Evolutionary conservation across 2,888 invertebrate species (phyloP).

Genomic region (Sisyra nigra): DNA sequence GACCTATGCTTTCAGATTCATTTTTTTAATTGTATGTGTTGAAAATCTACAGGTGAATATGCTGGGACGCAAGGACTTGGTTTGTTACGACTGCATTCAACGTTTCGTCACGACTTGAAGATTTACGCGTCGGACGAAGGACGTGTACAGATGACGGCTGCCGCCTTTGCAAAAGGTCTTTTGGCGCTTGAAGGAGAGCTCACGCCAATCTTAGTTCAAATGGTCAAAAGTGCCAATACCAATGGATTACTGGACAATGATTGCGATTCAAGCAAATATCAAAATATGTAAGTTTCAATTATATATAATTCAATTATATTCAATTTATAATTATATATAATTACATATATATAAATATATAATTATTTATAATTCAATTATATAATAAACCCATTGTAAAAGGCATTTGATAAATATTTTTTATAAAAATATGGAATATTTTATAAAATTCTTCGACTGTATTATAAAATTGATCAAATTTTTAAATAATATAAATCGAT

Average conservation of each 20-base stretch:
- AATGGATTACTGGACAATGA: conserved; percentile 97
- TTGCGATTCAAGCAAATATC: conserved; percentile 90
- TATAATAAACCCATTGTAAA: background rate
- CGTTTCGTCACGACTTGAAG: conserved; percentile 96
- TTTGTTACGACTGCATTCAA: conserved; percentile 86
- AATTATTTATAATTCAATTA: background rate
- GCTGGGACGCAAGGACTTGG: conserved; percentile 92
- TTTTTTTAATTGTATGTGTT: background rate
- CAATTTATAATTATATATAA: too few species aligned
- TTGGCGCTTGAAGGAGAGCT: conserved; percentile 95
- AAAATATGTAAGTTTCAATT: conserved; percentile 62
- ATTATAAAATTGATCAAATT: too few species aligned
- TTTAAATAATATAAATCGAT: too few species aligned
- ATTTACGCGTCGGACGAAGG: conserved; percentile 99
- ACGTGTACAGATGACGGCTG: conserved; percentile 98
- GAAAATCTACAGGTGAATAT: conserved; percentile 46
- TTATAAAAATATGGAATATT: too few species aligned
- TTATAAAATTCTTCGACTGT: too few species aligned
- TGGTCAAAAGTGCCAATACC: conserved; percentile 99
- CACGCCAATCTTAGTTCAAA: conserved; percentile 96
- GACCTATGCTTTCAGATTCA: too few species aligned
- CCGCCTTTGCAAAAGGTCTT: conserved; percentile 97
- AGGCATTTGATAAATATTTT: too few species aligned
- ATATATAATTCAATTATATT: background rate
- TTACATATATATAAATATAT: background rate